Percentiles rank a stretch among this genome's conserved stretches.
Conservation (phyloP, 2,888 invertebrate genomes). For the Acronicta aceris region DNA sequence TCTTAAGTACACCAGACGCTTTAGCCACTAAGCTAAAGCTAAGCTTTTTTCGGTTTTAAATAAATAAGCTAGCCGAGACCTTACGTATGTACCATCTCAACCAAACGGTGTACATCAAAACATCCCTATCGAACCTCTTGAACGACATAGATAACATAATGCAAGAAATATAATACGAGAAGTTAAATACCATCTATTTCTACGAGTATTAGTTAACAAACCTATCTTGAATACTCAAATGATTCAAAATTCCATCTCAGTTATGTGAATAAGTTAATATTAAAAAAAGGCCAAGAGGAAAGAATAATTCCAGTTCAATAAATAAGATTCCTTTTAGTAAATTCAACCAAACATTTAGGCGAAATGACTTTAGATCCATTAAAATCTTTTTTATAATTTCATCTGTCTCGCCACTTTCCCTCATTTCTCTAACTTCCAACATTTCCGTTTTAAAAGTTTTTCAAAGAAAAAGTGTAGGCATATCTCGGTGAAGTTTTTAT, state of each 20-base stretch:
- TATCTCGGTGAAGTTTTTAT: constrained; percentile 58
- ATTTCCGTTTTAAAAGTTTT: constrained; percentile 55
- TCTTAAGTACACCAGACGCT: too few relatives aligned
- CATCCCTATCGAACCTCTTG: too few relatives aligned
- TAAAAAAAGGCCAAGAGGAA: background rate
- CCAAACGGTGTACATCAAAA: too few relatives aligned
- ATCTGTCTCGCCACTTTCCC: constrained; percentile 47
- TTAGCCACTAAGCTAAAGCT: too few relatives aligned
- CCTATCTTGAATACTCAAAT: background rate
- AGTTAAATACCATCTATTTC: too few relatives aligned
- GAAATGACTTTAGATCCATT: constrained; percentile 46
- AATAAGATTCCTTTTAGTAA: background rate
- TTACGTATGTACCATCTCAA: too few relatives aligned
- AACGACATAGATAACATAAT: too few relatives aligned
- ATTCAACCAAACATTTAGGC: constrained; percentile 18
- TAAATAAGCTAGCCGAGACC: too few relatives aligned
- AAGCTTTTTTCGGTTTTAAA: too few relatives aligned
- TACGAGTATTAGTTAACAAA: too few relatives aligned
- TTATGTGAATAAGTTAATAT: background rate
- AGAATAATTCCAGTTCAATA: constrained; percentile 1
- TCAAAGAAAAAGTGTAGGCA: constrained; percentile 53
- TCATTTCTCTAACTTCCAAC: constrained; percentile 55
- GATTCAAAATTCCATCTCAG: background rate
- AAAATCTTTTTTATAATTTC: constrained; percentile 48
- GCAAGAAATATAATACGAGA: too few relatives aligned